phyloP scores from a whole-genome alignment of 2,797 vertebrate genomes.

The Iguana delicatissima region DNA sequence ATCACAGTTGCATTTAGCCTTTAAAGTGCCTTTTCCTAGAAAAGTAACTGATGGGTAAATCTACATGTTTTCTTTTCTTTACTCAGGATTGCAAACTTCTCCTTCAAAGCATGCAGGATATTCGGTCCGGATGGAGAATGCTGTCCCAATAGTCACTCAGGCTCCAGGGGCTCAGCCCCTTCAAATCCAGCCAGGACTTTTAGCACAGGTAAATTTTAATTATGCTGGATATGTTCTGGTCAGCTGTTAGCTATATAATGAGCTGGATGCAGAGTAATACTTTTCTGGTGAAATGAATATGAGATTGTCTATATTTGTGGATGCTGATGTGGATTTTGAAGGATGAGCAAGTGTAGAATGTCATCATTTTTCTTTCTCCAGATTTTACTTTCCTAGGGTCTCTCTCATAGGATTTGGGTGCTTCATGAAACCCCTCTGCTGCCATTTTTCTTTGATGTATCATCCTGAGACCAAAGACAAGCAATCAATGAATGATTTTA shows the following conservation, averaged over 20 bases:
- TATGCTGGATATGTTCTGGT: not conserved
- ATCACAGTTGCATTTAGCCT: not conserved
- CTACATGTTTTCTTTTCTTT: slow-evolving; percentile 48
- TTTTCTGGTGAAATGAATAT: slow-evolving; percentile 25
- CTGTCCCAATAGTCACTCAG: slow-evolving; percentile 98
- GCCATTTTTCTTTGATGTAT: not conserved
- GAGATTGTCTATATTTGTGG: not conserved
- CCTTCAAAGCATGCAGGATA: slow-evolving; percentile 98
- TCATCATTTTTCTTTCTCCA: not conserved
- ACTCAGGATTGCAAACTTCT: slow-evolving; percentile 93
- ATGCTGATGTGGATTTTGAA: slow-evolving; percentile 4
- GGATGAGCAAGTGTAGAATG: too few species aligned
- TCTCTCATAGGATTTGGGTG: not conserved
- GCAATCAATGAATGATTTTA: not conserved
- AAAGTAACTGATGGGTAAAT: slow-evolving; percentile 38
- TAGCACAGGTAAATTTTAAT: slow-evolving; percentile 91
- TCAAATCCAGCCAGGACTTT: slow-evolving; percentile 96
- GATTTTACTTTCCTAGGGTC: not conserved
- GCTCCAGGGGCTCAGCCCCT: slow-evolving; percentile 95
- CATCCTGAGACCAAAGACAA: not conserved
- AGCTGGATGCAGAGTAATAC: rapidly evolving
- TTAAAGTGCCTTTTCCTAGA: not conserved
- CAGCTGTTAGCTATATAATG: not conserved
- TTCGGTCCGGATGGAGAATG: slow-evolving; percentile 98
- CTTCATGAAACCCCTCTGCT: not conserved